Conservation (phyloP, 1,140 invertebrate genomes). For the Lepidurus arcticus region DNA sequence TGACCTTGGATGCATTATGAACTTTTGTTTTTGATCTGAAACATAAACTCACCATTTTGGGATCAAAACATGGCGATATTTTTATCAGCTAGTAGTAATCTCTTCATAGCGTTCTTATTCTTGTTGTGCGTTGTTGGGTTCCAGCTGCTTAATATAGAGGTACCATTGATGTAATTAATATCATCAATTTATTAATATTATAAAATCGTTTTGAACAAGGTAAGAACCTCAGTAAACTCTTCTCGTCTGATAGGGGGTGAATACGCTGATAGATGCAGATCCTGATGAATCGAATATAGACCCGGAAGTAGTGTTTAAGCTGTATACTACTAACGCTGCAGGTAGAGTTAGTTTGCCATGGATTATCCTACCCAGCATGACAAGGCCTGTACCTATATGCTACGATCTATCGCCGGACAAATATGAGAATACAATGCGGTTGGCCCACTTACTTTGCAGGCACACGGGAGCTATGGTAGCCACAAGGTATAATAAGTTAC, state of each 20-base stretch:
- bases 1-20: too few relatives aligned
- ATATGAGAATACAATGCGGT: background rate
- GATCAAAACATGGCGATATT: too few relatives aligned
- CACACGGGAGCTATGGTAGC: conserved; percentile 25
- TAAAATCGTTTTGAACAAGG: too few relatives aligned
- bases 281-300: background rate
- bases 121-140: too few relatives aligned
- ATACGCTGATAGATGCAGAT: background rate
- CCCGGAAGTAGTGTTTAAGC: background rate
- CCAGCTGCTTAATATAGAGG: too few relatives aligned
- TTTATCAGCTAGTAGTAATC: too few relatives aligned
- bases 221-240: background rate
- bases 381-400: conserved; percentile 16
- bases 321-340: background rate
- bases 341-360: background rate
- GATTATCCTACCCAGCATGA: background rate
- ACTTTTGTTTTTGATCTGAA: too few relatives aligned
- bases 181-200: too few relatives aligned
- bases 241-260: background rate
- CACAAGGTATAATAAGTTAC: conserved; percentile 1
- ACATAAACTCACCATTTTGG: too few relatives aligned
- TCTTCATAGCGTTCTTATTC: too few relatives aligned
- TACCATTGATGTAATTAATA: too few relatives aligned
- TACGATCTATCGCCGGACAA: conserved; percentile 16
- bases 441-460: conserved; percentile 24